Percentiles rank a stretch among this genome's conserved stretches.
Evolutionary conservation across 1,140 invertebrate species (phyloP).

Genomic region (Pectinophora gossypiella): DNA sequence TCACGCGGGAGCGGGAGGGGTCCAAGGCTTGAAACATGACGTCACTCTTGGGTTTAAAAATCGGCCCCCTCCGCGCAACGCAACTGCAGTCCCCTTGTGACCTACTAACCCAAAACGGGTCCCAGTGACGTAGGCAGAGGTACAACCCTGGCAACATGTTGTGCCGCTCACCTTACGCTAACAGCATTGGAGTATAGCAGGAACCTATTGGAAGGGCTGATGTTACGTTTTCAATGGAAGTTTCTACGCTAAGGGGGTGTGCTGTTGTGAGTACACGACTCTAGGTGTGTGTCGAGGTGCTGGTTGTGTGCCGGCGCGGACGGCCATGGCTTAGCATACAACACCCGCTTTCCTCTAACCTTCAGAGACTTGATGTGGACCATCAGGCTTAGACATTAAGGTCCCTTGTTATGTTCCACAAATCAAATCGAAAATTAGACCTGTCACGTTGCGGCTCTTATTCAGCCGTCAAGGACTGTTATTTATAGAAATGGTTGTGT

Average conservation of each 20-base stretch:
- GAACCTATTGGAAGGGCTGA: constrained; percentile 22
- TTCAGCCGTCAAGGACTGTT: neutral
- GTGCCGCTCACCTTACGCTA: constrained; percentile 1
- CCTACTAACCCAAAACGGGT: constrained; percentile 68
- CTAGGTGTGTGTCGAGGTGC: neutral
- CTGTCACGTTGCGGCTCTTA: neutral
- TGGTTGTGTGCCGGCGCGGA: constrained; percentile 25
- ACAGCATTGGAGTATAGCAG: neutral
- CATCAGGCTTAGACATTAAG: neutral
- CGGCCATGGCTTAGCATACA: constrained; percentile 14
- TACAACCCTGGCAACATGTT: constrained; percentile 39
- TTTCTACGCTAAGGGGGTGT: constrained; percentile 27
- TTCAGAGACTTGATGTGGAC: constrained; percentile 1
- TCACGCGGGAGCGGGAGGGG: constrained; percentile 35
- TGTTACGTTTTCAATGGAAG: constrained; percentile 58
- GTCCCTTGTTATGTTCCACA: neutral
- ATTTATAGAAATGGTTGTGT: neutral
- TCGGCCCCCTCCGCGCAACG: constrained; percentile 37
- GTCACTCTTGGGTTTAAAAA: constrained; percentile 60
- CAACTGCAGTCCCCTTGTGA: constrained; percentile 55
- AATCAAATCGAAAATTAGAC: neutral
- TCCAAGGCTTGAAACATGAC: constrained; percentile 54
- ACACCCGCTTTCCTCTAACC: constrained; percentile 7
- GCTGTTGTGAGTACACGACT: constrained; percentile 9
- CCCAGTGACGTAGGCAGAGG: constrained; percentile 56